Evolutionary conservation across 2,113 vertebrate species (phyloP).

Genomic region (Dinomys branickii): DNA sequence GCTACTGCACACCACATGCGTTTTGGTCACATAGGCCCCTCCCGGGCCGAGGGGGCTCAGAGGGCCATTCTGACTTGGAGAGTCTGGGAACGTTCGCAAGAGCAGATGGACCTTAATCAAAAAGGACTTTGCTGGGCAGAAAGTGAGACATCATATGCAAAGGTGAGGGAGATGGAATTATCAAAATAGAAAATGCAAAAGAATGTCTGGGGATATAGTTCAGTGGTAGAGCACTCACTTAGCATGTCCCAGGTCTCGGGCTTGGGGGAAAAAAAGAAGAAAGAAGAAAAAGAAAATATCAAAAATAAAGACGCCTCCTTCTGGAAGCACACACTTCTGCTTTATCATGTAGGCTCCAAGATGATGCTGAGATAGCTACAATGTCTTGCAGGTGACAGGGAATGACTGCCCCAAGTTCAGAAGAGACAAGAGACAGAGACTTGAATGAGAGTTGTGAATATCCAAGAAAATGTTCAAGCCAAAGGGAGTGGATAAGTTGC

Average conservation of each 20-base stretch:
- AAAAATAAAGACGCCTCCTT: too few relatives aligned
- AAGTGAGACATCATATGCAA: background rate
- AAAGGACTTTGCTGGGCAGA: background rate
- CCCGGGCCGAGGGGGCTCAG: accelerated
- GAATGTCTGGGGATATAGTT: background rate
- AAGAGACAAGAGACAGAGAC: background rate
- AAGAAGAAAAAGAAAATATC: too few relatives aligned
- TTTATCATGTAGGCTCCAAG: background rate
- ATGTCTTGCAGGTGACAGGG: background rate
- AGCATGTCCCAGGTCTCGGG: background rate
- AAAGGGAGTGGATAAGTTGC: background rate
- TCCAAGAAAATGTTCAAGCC: background rate
- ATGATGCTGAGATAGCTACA: background rate
- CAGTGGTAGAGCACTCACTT: background rate
- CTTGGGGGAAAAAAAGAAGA: background rate
- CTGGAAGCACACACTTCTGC: background rate
- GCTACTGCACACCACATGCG: accelerated
- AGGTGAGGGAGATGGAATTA: background rate
- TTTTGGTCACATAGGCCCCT: background rate
- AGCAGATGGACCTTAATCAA: background rate
- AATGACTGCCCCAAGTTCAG: background rate
- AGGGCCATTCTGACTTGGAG: background rate
- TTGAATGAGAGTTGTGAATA: background rate
- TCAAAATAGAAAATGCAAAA: background rate
- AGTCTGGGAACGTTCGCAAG: background rate